Conservation (phyloP, 2,113 vertebrate species). For the Brachionichthys hirsutus region DNA sequence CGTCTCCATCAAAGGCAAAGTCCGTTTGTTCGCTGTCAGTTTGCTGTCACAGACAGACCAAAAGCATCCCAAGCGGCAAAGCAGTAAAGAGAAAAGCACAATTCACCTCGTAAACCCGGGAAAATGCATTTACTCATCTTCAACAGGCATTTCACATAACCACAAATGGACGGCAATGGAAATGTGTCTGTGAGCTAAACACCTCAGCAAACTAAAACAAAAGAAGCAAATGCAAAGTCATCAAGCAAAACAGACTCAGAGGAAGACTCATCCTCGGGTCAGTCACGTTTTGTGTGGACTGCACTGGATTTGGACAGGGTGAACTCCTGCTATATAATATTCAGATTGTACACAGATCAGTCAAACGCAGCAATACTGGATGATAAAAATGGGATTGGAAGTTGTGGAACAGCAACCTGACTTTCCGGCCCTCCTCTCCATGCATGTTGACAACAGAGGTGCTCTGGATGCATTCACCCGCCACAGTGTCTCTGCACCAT, state of each 20-base stretch:
- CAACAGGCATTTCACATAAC: slow-evolving; percentile 25
- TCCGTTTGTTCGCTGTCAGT: slow-evolving; percentile 97
- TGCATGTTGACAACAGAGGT: slow-evolving; percentile 51
- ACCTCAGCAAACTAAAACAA: slow-evolving; percentile 16
- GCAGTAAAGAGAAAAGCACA: slow-evolving; percentile 79
- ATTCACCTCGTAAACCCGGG: slow-evolving; percentile 75
- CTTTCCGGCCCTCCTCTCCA: slow-evolving; percentile 89
- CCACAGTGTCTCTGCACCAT: slow-evolving; percentile 52
- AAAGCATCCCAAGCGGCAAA: slow-evolving; percentile 79
- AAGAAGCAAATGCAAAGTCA: slow-evolving; percentile 49
- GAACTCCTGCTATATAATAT: not conserved
- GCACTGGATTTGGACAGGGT: slow-evolving; percentile 6
- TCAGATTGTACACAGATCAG: not conserved
- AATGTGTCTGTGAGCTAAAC: slow-evolving; percentile 47
- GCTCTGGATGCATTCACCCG: slow-evolving; percentile 22
- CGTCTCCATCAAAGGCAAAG: slow-evolving; percentile 90
- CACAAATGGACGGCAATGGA: slow-evolving; percentile 64
- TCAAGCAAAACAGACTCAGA: slow-evolving; percentile 72
- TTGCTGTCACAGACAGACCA: slow-evolving; percentile 77
- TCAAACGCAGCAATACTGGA: slow-evolving; percentile 3
- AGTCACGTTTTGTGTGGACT: slow-evolving; percentile 47
- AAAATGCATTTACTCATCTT: slow-evolving; percentile 10
- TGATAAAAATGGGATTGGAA: not conserved
- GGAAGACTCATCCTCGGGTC: slow-evolving; percentile 71
- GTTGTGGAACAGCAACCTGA: slow-evolving; percentile 78